Base-by-base conservation (phyloP, 1,140 invertebrate species). In the Periplaneta americana region DNA sequence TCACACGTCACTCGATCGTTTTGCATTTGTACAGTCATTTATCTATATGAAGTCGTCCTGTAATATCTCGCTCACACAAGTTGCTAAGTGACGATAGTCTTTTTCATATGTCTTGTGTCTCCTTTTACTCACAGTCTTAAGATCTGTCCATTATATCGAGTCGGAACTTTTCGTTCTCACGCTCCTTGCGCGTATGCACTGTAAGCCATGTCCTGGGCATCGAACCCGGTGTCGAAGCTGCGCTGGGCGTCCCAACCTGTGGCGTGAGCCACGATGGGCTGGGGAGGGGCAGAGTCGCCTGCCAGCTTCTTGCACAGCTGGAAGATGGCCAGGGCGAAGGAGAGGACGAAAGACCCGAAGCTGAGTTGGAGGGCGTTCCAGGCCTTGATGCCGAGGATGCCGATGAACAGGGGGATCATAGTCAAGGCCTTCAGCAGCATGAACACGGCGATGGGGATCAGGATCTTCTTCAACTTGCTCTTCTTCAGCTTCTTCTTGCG, bases 321-420 rank as follows among this genome's bases (percentile, higher is more conserved):
- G 37, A 76, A 82, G 10, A 82, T 48, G 13, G 81, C 81, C 11
- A 82, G 76, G 10, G 37, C 81, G 32, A 82, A 74, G 0, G 81
- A 82, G 17, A 82, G 37, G 33, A 82, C 35, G 81, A 82, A 82
- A 22, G 81, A 77, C 1, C 81, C 81, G 74, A 82, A 82, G n/a
- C 81, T 48, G 9, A 82, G 32, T 28, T 78, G 76, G 8, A 82
- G 76, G 13, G 81, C 81, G 48, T 82, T 82, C 37, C 37, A 82
- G 6, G 81, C 76, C 48, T 82, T 82, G 31, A 82, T 35, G 81
- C 74, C 77, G 15, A 82, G 76, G 39, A 82, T 57, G 75, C 81
- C 81, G 18, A 82, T 37, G n/a, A 77, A 34, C 9, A 82, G 76
- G 15, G 81, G 81, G 15, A 82, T 35, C 8, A 82, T 22, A 1